Evolutionary conservation across 2,113 vertebrate species (phyloP), one percentile per base, ranked within the genome.

Genomic region (Hymenochirus boettgeri): DNA sequence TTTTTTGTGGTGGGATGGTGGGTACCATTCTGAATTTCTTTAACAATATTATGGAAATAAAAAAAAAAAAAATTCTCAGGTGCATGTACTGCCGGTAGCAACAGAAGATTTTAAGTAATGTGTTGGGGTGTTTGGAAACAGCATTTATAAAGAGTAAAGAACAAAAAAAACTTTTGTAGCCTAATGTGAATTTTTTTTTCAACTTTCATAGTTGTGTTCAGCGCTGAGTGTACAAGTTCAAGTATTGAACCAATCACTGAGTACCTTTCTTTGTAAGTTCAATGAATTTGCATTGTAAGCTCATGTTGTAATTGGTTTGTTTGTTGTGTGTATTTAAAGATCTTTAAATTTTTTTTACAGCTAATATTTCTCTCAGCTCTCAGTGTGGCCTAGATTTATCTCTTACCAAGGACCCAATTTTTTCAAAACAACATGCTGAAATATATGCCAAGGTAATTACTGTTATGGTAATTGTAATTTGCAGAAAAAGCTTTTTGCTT

Each of bases 361-460:
- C 55, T 19, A 65, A 56, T 48, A 11, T 48, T 18, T n/a, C 52
- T 17, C 4, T 65, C 21, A 29, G 6, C 47, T 4, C 1, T 2
- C 5, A 8, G 1, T 22, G 53, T 3, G 42, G 27, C 2, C 6
- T 57, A 7, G 62, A 65, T 12, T 2, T 65, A 3, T 46, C 52
- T 23, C 62, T 65, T 57, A 25, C 46, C 8, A 29, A 29, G 33
- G 12, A 56, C 15, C 52, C 39, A 47, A 52, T 56, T 7, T 47
- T 65, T 33, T 21, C 53, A n/a, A 26, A 57, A 3, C 39, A 19
- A 1, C 24, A 31, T 10, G 62, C 51, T n/a, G 39, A 31, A 2
- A 23, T 65, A 18, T 52, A 29, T 23, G 22, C 45, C n/a, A 56
- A 65, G 62, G 62, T 64, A 56, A 37, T 10, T 6, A 15, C 12